These are phyloP conservation scores for Arion vulgaris DNA, from an alignment of 1,140 invertebrate species.

Conservation along the genomic window DNA sequence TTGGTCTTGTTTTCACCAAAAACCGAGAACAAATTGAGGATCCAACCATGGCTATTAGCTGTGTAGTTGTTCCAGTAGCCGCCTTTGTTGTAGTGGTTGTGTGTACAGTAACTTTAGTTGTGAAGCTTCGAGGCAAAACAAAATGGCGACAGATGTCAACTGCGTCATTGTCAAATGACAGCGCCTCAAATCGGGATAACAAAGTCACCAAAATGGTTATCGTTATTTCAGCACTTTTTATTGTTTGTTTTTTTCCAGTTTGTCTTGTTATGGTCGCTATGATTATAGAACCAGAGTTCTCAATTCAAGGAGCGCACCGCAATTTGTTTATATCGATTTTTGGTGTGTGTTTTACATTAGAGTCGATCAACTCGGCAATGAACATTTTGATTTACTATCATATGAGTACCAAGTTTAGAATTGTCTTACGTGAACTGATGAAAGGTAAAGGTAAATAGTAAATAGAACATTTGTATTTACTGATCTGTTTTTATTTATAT, in stretches of 20 bases:
- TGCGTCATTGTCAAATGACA: neutral
- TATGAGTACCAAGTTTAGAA: neutral
- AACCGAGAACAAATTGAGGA: slow-evolving; percentile 10
- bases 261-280: slow-evolving; percentile 15
- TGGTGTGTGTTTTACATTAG: neutral
- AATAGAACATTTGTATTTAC: no score
- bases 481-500: no score
- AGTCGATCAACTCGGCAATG: neutral
- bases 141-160: neutral
- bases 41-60: neutral
- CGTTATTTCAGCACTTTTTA: slow-evolving; percentile 14
- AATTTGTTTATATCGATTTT: slow-evolving; percentile 19
- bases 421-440: neutral
- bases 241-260: slow-evolving; percentile 1
- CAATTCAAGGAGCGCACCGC: slow-evolving; percentile 2
- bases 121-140: neutral
- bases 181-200: neutral
- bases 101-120: slow-evolving; percentile 4
- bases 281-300: neutral
- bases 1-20: slow-evolving; percentile 1
- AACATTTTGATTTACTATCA: slow-evolving; percentile 3
- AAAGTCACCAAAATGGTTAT: slow-evolving; percentile 29
- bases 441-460: no score
- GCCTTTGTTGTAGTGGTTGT: neutral
- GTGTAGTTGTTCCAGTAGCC: neutral